Conservation (phyloP, 2,113 vertebrate genomes). For the Actenoides lindsayi region DNA sequence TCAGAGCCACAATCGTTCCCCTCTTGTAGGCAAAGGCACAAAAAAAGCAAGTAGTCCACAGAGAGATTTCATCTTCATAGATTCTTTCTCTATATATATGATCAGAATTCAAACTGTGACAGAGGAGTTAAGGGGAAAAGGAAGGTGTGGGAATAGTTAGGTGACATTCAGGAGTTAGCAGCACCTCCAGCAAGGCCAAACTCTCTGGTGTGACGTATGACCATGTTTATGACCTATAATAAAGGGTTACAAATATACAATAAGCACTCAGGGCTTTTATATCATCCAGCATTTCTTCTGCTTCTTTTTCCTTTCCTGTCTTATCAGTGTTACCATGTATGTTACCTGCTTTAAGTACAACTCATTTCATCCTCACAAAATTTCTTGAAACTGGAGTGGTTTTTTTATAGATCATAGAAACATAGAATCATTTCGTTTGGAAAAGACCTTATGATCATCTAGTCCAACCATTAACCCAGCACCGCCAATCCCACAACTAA, state of each 20-base stretch:
- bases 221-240: accelerated
- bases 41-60: neutral
- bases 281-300: neutral
- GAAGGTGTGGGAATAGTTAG: neutral
- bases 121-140: neutral
- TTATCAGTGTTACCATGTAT: too few species aligned
- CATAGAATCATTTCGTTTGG: too few species aligned
- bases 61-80: neutral
- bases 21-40: accelerated
- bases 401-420: neutral
- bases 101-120: neutral
- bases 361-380: neutral
- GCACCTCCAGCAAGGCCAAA: neutral
- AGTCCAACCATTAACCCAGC: too few species aligned
- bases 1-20: accelerated
- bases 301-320: neutral
- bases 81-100: neutral
- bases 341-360: neutral
- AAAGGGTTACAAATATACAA: neutral
- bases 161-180: neutral
- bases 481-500: too few species aligned
- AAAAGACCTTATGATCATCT: too few species aligned
- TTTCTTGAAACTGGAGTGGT: neutral
- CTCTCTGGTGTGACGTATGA: neutral
- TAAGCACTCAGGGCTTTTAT: neutral